Conservation (phyloP, 2,888 invertebrate species). For the Dryocosmus kuriphilus region DNA sequence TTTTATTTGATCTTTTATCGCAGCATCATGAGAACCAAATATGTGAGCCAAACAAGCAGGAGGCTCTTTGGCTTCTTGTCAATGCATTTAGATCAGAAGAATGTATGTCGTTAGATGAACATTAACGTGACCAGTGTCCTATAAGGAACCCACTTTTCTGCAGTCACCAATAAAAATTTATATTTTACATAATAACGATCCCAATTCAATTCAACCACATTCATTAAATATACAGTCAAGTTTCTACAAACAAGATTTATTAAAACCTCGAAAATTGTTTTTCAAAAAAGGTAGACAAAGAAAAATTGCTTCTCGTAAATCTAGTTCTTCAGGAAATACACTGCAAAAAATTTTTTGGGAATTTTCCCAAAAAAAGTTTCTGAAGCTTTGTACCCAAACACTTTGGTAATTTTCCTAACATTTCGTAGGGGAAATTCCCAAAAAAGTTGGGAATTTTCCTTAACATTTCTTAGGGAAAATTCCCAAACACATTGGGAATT, state of each 20-base stretch:
- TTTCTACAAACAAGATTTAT: neutral
- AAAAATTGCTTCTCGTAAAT: too few relatives aligned
- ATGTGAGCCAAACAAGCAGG: conserved; percentile 38
- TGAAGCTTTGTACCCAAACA: too few relatives aligned
- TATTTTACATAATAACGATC: conserved; percentile 8
- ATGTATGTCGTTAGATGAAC: conserved; percentile 38
- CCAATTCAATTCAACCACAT: neutral
- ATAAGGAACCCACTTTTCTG: conserved; percentile 30
- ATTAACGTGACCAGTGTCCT: conserved; percentile 34
- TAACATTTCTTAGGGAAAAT: too few relatives aligned
- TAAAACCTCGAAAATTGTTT: neutral
- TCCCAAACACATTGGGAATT: too few relatives aligned
- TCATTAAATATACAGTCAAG: neutral
- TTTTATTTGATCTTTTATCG: conserved; percentile 31
- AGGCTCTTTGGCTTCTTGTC: conserved; percentile 41
- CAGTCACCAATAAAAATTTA: conserved; percentile 20
- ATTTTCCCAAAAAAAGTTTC: too few relatives aligned
- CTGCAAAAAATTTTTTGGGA: too few relatives aligned
- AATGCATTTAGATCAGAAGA: conserved; percentile 40
- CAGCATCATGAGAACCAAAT: conserved; percentile 36
- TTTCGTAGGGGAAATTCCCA: too few relatives aligned
- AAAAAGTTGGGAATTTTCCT: too few relatives aligned
- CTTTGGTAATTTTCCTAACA: too few relatives aligned
- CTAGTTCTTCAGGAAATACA: too few relatives aligned
- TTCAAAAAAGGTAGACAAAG: too few relatives aligned